Base-by-base conservation (phyloP, 2,797 vertebrate species). In the Potorous gilbertii region DNA sequence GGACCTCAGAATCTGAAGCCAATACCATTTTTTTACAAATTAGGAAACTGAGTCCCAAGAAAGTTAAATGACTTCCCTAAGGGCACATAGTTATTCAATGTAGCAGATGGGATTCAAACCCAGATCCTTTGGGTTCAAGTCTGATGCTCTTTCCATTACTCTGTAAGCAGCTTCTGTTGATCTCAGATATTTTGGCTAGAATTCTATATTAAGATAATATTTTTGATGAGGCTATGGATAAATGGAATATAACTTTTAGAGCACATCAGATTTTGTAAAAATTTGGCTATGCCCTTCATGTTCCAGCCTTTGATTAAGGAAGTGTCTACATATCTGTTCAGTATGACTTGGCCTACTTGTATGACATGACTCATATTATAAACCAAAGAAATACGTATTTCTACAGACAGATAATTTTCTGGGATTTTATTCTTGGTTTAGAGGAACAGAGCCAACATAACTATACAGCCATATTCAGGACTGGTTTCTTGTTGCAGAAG, bases 61-160 rank as follows among this genome's bases (percentile, higher is more conserved):
- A 8, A 87, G 1, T 90, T 50, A 90, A 57, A 16, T 8, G 93
- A 52, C 92, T 74, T 56, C 40, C 93, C 97, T 66, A 93, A 93
- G 81, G 91, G 93, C 55, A 66, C 52, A 24, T 5, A 55, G 21
- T 74, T 93, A 56, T 27, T 89, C 24, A 94, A 87, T 56, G 27
- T 81, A 91, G 27, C 46, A 34, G 18, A 8, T 28, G 56, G 28
- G 56, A 40, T 14, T 93, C 40, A 92, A 94, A 92, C 50, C 11
- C 59, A 57, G n/a, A 50, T 93, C 54, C 81, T 52, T 56, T 94
- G 55, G 96, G 56, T 90, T 50, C 13, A 59, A 96, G 95, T 74
- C 11, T 59, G 92, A 92, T 50, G 40, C 90, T 62, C 31, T 56
- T 56, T 56, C 56, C 56, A 24, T 56, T 56, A 27, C 56, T 56